Conservation (phyloP, 2,888 invertebrate species). For the Busseola fusca region DNA sequence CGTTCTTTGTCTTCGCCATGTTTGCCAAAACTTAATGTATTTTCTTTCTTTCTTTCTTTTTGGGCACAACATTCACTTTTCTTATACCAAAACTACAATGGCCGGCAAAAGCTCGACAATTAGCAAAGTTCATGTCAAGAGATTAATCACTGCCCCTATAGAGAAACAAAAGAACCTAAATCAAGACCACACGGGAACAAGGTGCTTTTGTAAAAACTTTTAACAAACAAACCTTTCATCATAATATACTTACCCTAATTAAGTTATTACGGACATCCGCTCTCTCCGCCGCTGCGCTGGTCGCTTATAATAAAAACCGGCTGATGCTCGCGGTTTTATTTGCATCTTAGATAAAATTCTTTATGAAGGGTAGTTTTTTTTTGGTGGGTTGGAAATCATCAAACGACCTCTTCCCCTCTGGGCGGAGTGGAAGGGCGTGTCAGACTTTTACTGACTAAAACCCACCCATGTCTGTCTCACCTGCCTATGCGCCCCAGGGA, state of each 20-base stretch:
- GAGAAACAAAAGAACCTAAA: conserved; percentile 30
- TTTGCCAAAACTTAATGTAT: not conserved
- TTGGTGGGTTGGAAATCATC: no score
- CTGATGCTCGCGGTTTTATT: conserved; percentile 10
- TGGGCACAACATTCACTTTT: not conserved
- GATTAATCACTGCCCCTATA: conserved; percentile 32
- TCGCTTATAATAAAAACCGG: conserved; percentile 13
- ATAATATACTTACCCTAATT: conserved; percentile 33
- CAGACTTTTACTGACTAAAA: no score
- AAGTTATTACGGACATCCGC: conserved; percentile 35
- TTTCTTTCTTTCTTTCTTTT: not conserved
- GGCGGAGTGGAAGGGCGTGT: no score
- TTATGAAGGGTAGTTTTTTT: no score
- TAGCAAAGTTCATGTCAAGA: conserved; percentile 23
- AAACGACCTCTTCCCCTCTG: no score
- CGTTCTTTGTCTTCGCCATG: not conserved
- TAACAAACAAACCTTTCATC: conserved; percentile 31
- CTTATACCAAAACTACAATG: not conserved
- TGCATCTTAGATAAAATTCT: not conserved
- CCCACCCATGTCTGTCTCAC: no score
- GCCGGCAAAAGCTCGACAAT: conserved; percentile 13
- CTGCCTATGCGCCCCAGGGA: no score
- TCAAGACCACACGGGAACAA: conserved; percentile 38
- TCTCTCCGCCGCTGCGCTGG: not conserved
- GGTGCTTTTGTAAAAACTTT: conserved; percentile 45